Percentiles rank a stretch among this genome's conserved stretches.
These are phyloP conservation scores for Acanthornis magna DNA, from an alignment of 2,797 vertebrate species.

Conservation along the genomic window DNA sequence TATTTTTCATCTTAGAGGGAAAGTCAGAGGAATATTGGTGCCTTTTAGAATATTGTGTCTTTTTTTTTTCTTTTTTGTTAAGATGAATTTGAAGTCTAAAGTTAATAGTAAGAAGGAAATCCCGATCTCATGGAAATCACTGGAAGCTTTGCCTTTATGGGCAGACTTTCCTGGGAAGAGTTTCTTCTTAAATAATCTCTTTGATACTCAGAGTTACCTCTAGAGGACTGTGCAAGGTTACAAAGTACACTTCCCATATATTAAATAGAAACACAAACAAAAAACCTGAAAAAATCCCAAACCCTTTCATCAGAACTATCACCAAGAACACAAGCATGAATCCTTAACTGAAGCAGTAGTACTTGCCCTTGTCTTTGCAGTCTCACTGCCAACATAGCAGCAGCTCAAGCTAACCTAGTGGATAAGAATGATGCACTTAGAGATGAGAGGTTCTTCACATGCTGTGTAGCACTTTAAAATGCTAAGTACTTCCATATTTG, in stretches of 20 bases:
- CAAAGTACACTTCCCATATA: background rate
- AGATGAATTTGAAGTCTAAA: background rate
- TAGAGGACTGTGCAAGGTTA: background rate
- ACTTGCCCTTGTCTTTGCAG: background rate
- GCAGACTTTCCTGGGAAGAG: background rate
- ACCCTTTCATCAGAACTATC: background rate
- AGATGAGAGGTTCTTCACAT: constrained; percentile 35
- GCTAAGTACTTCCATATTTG: background rate
- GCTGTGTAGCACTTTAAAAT: constrained; percentile 21
- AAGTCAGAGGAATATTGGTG: background rate
- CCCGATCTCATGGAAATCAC: background rate
- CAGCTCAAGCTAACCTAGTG: background rate
- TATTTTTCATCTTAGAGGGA: background rate
- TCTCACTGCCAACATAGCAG: background rate
- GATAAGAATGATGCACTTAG: constrained; percentile 5
- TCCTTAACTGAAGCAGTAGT: background rate
- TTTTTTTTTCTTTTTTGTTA: background rate
- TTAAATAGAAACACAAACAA: background rate
- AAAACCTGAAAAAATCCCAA: background rate
- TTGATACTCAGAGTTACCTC: background rate
- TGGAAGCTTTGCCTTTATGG: background rate
- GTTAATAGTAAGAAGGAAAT: background rate
- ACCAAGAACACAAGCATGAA: background rate
- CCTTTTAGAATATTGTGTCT: background rate
- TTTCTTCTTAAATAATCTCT: background rate